Evolutionary conservation across 30 jellyfish, hydroid and myxozoan genomes (phyloP).

Genomic region (Hydractinia echinata): DNA sequence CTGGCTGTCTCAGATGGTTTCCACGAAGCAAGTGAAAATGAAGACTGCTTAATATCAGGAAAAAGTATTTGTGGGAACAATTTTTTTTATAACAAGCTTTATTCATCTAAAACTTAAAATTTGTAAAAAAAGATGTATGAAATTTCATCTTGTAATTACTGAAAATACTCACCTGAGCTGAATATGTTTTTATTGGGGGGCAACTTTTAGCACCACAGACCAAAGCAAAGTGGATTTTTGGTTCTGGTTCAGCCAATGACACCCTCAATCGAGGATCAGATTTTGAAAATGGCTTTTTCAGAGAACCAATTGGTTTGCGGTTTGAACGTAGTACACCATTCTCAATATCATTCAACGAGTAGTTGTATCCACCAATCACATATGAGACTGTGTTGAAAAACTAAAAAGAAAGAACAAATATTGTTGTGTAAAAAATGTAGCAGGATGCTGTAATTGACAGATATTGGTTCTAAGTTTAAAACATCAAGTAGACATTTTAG

Average conservation of each 20-base stretch:
- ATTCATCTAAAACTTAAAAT: neutral
- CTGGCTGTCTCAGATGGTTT: too few species aligned
- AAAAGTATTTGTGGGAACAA: too few species aligned
- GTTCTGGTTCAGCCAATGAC: constrained; percentile 59
- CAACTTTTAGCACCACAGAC: constrained; percentile 97
- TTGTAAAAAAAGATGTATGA: neutral
- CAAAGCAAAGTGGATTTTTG: constrained; percentile 77
- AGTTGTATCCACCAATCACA: constrained; percentile 76
- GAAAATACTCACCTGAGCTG: constrained; percentile 45
- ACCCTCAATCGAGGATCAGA: constrained; percentile 62
- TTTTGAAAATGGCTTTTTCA: constrained; percentile 67
- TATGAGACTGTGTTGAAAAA: constrained; percentile 80
- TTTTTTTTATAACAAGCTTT: too few species aligned
- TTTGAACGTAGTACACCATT: constrained; percentile 73
- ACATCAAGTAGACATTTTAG: too few species aligned
- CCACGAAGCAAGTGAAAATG: too few species aligned
- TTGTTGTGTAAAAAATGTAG: too few species aligned
- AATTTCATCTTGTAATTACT: neutral
- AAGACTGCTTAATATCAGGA: too few species aligned
- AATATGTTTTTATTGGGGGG: constrained; percentile 85
- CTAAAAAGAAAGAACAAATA: constrained; percentile 20
- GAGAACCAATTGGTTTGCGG: constrained; percentile 75
- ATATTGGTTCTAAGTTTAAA: too few species aligned
- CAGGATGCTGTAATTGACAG: too few species aligned
- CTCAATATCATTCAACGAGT: constrained; percentile 73